Percentiles rank a stretch among this genome's conserved stretches.
Conservation (phyloP, 2,113 vertebrate species). For the Hypocryptadius cinnamomeus region DNA sequence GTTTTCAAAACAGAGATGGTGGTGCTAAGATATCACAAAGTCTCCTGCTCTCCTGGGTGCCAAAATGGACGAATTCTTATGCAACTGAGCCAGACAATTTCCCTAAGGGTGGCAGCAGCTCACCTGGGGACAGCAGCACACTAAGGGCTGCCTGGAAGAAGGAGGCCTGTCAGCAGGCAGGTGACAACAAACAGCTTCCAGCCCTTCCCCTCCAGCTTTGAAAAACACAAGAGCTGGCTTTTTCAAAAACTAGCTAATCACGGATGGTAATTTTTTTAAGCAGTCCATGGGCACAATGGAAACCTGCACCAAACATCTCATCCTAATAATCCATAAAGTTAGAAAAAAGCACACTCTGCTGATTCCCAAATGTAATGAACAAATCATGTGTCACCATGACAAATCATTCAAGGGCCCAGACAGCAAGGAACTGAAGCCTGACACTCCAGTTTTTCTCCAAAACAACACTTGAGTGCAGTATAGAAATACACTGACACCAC, state of each 20-base stretch:
- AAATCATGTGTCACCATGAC: accelerated
- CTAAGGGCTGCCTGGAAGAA: background rate
- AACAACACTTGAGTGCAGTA: background rate
- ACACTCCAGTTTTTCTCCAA: background rate
- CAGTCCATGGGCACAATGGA: background rate
- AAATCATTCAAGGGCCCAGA: background rate
- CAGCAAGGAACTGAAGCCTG: background rate
- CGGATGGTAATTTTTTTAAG: background rate
- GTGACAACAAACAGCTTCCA: background rate
- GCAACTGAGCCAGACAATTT: background rate
- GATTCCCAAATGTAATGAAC: background rate
- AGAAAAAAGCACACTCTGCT: background rate
- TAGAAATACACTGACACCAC: background rate
- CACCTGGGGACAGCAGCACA: background rate
- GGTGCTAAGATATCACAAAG: background rate
- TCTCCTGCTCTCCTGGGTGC: background rate
- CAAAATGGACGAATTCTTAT: background rate
- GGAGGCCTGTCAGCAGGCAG: background rate
- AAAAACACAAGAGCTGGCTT: background rate
- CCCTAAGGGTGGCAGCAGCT: background rate
- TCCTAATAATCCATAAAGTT: background rate
- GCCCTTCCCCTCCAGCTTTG: background rate
- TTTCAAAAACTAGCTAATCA: background rate
- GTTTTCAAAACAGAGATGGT: background rate
- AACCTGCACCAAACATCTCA: background rate